These are phyloP conservation scores for Protobothrops mucrosquamatus DNA, from an alignment of 2,113 vertebrate genomes.

Conservation along the genomic window DNA sequence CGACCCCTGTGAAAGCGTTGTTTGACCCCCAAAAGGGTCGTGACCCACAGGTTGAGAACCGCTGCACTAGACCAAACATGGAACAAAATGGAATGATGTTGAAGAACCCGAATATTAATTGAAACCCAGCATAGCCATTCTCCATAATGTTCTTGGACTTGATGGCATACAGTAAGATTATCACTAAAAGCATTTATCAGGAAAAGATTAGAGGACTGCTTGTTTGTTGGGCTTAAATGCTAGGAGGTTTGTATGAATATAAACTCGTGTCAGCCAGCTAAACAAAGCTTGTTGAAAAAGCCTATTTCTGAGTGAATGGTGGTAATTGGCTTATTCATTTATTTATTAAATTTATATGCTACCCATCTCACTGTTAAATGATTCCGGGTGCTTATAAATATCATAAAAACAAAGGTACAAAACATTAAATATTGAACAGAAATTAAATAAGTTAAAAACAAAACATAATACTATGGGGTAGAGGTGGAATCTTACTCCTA, in stretches of 20 bases:
- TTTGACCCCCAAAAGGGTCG: too few relatives aligned
- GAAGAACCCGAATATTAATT: neutral
- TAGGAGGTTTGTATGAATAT: neutral
- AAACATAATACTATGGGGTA: too few relatives aligned
- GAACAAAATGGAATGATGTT: neutral
- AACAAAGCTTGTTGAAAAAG: accelerated
- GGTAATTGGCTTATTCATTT: neutral
- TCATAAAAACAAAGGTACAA: too few relatives aligned
- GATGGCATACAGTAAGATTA: neutral
- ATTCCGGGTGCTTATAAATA: too few relatives aligned
- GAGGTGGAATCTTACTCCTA: too few relatives aligned
- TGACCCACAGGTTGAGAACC: too few relatives aligned
- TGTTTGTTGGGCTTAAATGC: neutral
- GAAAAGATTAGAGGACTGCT: neutral
- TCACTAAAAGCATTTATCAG: neutral
- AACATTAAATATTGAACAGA: too few relatives aligned
- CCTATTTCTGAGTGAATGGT: neutral
- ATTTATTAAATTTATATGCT: too few relatives aligned
- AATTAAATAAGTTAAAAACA: too few relatives aligned
- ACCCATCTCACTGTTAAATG: too few relatives aligned
- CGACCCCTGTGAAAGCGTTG: too few relatives aligned
- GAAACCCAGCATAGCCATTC: neutral
- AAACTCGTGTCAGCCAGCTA: neutral
- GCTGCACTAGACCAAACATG: neutral
- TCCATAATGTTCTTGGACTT: neutral